Base-by-base conservation (phyloP, 2,797 vertebrate species). In the Spinus olivaceus region DNA sequence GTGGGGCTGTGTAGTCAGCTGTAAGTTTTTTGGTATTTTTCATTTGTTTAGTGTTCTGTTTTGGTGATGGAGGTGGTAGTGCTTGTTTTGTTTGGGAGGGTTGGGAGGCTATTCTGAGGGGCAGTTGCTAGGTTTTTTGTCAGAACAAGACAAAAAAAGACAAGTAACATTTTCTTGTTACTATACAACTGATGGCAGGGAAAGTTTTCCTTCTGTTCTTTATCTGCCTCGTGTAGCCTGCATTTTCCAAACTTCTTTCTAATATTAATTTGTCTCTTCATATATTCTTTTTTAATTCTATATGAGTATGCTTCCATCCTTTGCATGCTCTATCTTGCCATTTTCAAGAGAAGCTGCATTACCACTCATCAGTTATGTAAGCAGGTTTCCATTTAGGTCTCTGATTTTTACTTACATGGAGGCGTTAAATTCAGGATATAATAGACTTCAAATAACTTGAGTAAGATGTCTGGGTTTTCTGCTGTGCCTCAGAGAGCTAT, bases 61-160 rank as follows among this genome's bases (percentile, higher is more conserved):
- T 32, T 49, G 54, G 19, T 47, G 37, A 5, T 32, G 9, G 59
- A 7, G 21, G 15, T 35, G 25, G n/a, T 50, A 9, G 33, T 12
- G 12, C 14, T 14, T 80, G 21, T 18, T 60, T 47, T 27, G 5
- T 51, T 30, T 64, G 42, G n/a, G 30, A 61, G 16, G 19, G 16
- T 30, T 61, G 32, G 23, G 23, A 78, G 8, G 21, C 18, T 70
- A 22, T n/a, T 76, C 37, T 44, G 9, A 28, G 42, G 25, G 15
- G 14, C 0, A 0, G 35, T 17, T 69, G 15, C 7, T 41, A 10
- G 0, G 1, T 44, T 69, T 37, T 57, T 60, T 44, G 23, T 49
- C 39, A 66, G 17, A 66, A 39, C 21, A 37, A 72, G 6, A 53
- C 30, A 53, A 53, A 53, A 53, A 53, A 53, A 53, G 30, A 14